Conservation (phyloP, 2,797 vertebrate genomes). For the Sebastes miniatus region DNA sequence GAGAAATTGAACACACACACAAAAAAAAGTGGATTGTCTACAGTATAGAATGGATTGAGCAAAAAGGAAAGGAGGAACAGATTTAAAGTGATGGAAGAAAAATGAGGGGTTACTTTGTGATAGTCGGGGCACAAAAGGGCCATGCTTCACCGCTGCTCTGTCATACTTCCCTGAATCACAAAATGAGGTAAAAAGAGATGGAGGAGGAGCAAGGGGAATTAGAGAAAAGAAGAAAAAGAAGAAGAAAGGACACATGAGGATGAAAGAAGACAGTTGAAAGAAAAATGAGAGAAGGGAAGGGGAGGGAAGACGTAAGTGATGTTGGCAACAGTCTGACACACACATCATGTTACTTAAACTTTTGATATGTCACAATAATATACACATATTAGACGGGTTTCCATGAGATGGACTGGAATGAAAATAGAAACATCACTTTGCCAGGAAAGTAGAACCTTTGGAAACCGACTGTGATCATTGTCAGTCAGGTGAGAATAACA, state of each 20-base stretch:
- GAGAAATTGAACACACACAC: constrained; percentile 13
- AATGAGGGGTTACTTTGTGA: constrained; percentile 41
- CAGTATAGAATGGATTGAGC: not conserved
- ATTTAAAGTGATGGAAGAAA: not conserved
- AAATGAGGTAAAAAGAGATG: constrained; percentile 6
- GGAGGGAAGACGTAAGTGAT: not conserved
- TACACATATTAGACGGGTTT: not conserved
- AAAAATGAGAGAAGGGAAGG: not conserved
- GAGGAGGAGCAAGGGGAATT: not conserved
- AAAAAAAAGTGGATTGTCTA: not conserved
- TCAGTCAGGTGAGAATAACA: no score
- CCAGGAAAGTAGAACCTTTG: no score
- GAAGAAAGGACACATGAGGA: not conserved
- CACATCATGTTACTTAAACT: not conserved
- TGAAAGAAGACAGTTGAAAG: not conserved
- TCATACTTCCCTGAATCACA: constrained; percentile 42
- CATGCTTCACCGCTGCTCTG: constrained; percentile 44
- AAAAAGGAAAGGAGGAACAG: not conserved
- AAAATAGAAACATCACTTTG: not conserved
- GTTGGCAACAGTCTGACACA: not conserved
- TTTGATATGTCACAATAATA: not conserved
- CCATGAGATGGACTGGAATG: not conserved
- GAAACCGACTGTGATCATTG: no score
- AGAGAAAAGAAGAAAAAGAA: not conserved
- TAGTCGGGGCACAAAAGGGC: constrained; percentile 44